These are phyloP conservation scores for Chiridota heheva DNA, from an alignment of 35 echinoderm and acorn worm genomes.

Conservation along the genomic window DNA sequence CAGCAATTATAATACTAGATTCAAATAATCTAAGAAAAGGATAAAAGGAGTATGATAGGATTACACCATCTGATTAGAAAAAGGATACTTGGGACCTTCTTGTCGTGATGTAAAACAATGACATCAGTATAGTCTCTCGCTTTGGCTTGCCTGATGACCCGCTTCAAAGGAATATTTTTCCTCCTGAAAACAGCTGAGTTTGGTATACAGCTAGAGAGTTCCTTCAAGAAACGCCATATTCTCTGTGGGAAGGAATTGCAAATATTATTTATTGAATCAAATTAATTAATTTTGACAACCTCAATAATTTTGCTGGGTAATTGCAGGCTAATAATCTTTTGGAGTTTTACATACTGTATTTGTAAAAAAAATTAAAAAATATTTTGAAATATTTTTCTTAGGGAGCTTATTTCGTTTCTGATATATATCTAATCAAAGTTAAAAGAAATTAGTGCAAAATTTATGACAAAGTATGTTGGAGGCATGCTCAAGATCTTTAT, in stretches of 20 bases:
- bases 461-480: too few relatives aligned
- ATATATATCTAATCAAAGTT: too few relatives aligned
- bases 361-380: too few relatives aligned
- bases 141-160: conserved; percentile 68
- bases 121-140: conserved; percentile 85
- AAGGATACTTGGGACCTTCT: conserved; percentile 87
- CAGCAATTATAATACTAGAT: too few relatives aligned
- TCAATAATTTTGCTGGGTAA: too few relatives aligned
- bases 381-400: too few relatives aligned
- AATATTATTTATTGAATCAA: not conserved
- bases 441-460: too few relatives aligned
- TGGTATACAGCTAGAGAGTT: conserved; percentile 81
- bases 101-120: conserved; percentile 88
- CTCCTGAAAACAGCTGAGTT: conserved; percentile 72
- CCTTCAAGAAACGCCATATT: conserved; percentile 67
- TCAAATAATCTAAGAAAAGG: not conserved
- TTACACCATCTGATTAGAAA: not conserved
- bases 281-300: too few relatives aligned
- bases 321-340: too few relatives aligned
- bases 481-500: too few relatives aligned
- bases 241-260: conserved; percentile 54
- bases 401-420: too few relatives aligned
- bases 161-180: conserved; percentile 72
- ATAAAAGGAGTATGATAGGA: not conserved
- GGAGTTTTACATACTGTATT: too few relatives aligned